Percentiles rank a stretch among this genome's conserved stretches.
These are phyloP conservation scores for Hyles vespertilio DNA, from an alignment of 1,140 invertebrate genomes.

Conservation along the genomic window DNA sequence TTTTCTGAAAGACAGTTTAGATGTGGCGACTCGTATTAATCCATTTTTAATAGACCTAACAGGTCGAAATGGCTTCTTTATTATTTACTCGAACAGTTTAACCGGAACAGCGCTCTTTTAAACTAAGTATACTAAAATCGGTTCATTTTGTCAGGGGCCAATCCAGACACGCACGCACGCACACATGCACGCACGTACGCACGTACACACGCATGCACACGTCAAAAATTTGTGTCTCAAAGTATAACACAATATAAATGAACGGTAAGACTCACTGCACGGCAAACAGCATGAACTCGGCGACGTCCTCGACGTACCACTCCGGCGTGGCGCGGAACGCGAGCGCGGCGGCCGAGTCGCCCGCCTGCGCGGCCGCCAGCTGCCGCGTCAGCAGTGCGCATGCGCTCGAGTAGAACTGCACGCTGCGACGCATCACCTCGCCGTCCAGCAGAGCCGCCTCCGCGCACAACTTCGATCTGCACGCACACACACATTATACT, in stretches of 20 bases:
- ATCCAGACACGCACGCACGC: no score
- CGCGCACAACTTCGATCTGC: slow-evolving; percentile 89
- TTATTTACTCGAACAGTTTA: no score
- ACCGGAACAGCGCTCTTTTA: no score
- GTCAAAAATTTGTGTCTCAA: not conserved
- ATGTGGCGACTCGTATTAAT: no score
- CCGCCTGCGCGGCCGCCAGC: slow-evolving; percentile 76
- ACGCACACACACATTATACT: not conserved
- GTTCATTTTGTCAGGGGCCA: no score
- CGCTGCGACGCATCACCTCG: slow-evolving; percentile 84
- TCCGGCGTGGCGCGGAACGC: slow-evolving; percentile 94
- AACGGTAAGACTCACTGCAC: slow-evolving; percentile 87
- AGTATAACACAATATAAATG: not conserved
- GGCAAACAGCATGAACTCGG: slow-evolving; percentile 94
- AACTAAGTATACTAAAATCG: no score
- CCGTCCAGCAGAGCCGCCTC: slow-evolving; percentile 92
- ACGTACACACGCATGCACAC: no score
- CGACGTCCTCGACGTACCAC: slow-evolving; percentile 97
- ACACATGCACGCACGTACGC: no score
- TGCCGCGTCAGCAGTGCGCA: slow-evolving; percentile 85
- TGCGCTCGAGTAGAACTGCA: slow-evolving; percentile 91
- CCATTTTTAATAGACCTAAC: no score
- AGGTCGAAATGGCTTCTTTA: no score
- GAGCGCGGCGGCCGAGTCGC: slow-evolving; percentile 67
- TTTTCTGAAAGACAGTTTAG: no score